phyloP scores from a whole-genome alignment of 1,140 invertebrate genomes.

The Drosophila ficusphila region DNA sequence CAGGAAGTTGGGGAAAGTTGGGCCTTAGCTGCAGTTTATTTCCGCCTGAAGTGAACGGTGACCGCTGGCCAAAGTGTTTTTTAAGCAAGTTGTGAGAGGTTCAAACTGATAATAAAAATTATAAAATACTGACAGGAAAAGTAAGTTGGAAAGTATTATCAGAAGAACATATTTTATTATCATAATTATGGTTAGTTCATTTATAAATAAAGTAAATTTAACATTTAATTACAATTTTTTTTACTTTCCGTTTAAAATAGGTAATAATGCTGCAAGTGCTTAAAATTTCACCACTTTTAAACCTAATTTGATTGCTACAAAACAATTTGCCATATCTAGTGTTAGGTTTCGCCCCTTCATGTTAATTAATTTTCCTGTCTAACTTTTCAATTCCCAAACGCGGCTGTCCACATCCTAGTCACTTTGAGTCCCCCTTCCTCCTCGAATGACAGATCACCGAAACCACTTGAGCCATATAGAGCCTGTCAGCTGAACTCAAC shows the following conservation, averaged over 20 bases:
- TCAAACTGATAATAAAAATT: no score
- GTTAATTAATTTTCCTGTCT: slow-evolving; percentile 35
- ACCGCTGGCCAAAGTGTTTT: not conserved
- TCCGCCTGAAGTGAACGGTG: not conserved
- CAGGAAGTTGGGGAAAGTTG: slow-evolving; percentile 19
- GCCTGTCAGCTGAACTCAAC: slow-evolving; percentile 49
- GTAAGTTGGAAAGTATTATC: no score
- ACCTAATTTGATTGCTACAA: not conserved
- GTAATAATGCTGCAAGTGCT: no score
- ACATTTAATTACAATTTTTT: no score
- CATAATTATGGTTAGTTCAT: no score
- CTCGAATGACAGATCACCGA: slow-evolving; percentile 23
- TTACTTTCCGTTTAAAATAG: no score
- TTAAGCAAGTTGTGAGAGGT: not conserved
- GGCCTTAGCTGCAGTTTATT: slow-evolving; percentile 9
- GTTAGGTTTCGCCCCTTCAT: not conserved
- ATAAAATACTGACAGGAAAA: no score
- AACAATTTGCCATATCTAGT: not conserved
- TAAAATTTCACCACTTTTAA: not conserved
- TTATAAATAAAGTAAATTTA: no score
- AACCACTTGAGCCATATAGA: slow-evolving; percentile 40
- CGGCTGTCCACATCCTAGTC: slow-evolving; percentile 42
- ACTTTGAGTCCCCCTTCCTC: slow-evolving; percentile 9
- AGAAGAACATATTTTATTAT: no score
- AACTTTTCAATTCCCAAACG: slow-evolving; percentile 43